A percentile compares a stretch with the other conserved stretches of the same genome.
These are phyloP conservation scores for Hyperoodon ampullatus DNA, from an alignment of 2,113 vertebrate species.

Conservation along the genomic window DNA sequence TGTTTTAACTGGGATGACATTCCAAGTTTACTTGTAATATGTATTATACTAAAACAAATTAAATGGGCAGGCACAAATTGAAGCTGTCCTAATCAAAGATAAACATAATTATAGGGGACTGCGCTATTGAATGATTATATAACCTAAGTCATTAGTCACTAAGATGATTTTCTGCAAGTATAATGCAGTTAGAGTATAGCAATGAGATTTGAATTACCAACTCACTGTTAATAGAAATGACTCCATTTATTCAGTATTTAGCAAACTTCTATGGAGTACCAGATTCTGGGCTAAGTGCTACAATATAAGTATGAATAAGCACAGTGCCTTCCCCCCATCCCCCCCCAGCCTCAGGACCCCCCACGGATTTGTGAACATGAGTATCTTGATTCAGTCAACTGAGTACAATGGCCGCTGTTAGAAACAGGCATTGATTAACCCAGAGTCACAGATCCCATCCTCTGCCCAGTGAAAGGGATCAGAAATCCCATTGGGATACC, in stretches of 20 bases:
- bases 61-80: constrained; percentile 24
- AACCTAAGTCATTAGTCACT: constrained; percentile 53
- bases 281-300: background rate
- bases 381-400: background rate
- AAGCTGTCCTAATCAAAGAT: constrained; percentile 57
- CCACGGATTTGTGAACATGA: background rate
- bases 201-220: constrained; percentile 39
- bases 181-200: background rate
- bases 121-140: constrained; percentile 49
- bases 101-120: constrained; percentile 58
- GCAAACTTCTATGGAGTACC: background rate
- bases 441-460: background rate
- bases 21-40: constrained; percentile 41
- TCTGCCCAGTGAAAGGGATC: background rate
- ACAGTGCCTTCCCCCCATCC: background rate
- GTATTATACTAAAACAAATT: constrained; percentile 53
- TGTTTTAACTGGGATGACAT: constrained; percentile 12
- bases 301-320: background rate
- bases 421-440: background rate
- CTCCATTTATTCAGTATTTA: constrained; percentile 32
- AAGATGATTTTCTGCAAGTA: constrained; percentile 51
- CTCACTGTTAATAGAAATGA: constrained; percentile 2
- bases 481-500: background rate
- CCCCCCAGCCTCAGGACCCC: background rate
- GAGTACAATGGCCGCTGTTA: background rate